These are phyloP conservation scores for Drosophila kepulauana DNA, from an alignment of 1,140 invertebrate species.

Conservation along the genomic window DNA sequence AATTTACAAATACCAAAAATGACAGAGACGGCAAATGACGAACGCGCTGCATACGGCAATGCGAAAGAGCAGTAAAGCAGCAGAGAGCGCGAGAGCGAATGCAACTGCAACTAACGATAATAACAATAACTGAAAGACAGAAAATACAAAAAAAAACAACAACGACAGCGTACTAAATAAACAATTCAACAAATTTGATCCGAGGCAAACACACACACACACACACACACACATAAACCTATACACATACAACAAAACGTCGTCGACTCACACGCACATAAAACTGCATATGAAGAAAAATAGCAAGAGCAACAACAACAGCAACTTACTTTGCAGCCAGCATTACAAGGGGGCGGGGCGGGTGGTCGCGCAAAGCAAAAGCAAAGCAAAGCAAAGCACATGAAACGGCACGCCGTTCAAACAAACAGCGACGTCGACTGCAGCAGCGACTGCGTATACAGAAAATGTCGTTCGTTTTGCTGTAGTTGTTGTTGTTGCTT, in stretches of 20 bases:
- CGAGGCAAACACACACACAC: conserved; percentile 67
- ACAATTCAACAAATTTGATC: conserved; percentile 84
- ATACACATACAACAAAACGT: conserved; percentile 38
- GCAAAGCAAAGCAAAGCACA: conserved; percentile 3
- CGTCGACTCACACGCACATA: conserved; percentile 73
- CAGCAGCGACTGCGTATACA: conserved; percentile 51
- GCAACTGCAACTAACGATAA: conserved; percentile 76
- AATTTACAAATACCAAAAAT: conserved; percentile 82
- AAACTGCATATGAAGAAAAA: conserved; percentile 78
- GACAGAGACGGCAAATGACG: conserved; percentile 67
- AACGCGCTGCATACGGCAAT: conserved; percentile 9
- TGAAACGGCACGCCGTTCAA: conserved; percentile 40
- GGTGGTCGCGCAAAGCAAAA: neutral
- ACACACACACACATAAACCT: conserved; percentile 39
- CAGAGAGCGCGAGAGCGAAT: conserved; percentile 56
- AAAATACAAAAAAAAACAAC: conserved; percentile 41
- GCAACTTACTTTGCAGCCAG: conserved; percentile 34
- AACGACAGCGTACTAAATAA: conserved; percentile 79
- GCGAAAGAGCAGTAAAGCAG: conserved; percentile 35
- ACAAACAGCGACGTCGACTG: conserved; percentile 36
- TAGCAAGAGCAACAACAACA: conserved; percentile 59
- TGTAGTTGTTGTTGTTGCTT: conserved; percentile 24
- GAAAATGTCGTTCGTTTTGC: conserved; percentile 69
- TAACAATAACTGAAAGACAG: conserved; percentile 76
- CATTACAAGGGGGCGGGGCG: neutral